These are phyloP conservation scores for Drosophila subpulchrella DNA, from an alignment of 1,140 invertebrate species.

Conservation along the genomic window DNA sequence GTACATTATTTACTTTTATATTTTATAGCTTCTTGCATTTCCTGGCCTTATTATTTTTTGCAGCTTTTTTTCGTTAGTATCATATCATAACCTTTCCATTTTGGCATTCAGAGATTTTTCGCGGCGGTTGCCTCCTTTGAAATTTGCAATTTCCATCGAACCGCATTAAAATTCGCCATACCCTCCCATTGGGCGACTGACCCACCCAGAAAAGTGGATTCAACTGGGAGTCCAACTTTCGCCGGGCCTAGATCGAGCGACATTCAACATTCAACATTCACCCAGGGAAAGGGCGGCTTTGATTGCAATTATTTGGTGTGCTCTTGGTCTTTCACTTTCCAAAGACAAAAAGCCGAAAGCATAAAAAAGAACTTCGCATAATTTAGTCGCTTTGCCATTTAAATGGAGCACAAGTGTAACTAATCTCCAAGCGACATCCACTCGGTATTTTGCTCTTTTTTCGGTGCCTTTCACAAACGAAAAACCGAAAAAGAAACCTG, in stretches of 20 bases:
- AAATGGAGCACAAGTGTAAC: constrained; percentile 82
- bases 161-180: constrained; percentile 38
- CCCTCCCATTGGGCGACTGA: constrained; percentile 29
- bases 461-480: constrained; percentile 68
- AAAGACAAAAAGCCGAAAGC: constrained; percentile 30
- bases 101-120: not conserved
- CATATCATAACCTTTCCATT: not conserved
- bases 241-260: constrained; percentile 38
- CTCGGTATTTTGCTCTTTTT: constrained; percentile 59
- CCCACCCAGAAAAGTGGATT: constrained; percentile 37
- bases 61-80: too few species aligned
- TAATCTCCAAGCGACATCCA: constrained; percentile 69
- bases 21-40: too few species aligned
- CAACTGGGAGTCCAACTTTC: constrained; percentile 27
- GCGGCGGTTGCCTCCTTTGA: constrained; percentile 6
- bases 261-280: constrained; percentile 44
- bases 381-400: constrained; percentile 62
- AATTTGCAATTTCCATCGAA: constrained; percentile 35
- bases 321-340: constrained; percentile 55
- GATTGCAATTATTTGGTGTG: constrained; percentile 49
- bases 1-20: too few species aligned
- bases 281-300: constrained; percentile 51
- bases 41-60: too few species aligned
- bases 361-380: constrained; percentile 61
- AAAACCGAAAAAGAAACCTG: constrained; percentile 46